Evolutionary conservation across 2,113 vertebrate species (phyloP).

Genomic region (Pterocles orientalis): DNA sequence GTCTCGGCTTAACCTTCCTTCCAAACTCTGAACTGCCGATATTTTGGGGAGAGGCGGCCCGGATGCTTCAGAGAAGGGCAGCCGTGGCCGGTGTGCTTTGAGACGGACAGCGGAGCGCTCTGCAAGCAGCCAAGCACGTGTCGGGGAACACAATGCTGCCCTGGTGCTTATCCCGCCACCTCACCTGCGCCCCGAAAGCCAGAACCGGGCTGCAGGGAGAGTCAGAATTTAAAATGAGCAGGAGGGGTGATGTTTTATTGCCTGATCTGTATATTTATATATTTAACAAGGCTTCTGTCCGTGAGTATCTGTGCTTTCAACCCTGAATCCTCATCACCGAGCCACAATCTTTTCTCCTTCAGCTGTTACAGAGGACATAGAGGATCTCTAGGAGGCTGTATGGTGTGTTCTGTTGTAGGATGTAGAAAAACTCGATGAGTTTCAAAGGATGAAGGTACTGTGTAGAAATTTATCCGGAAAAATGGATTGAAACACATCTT

Average conservation of each 20-base stretch:
- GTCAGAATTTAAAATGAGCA: rapidly evolving
- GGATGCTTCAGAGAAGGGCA: too few relatives aligned
- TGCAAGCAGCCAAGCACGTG: rapidly evolving
- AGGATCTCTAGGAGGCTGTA: not conserved
- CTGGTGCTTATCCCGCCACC: not conserved
- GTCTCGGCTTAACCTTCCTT: not conserved
- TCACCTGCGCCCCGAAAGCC: not conserved
- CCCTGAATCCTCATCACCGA: not conserved
- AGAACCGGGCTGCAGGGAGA: not conserved
- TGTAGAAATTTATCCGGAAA: too few relatives aligned
- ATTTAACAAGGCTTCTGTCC: not conserved
- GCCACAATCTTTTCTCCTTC: too few relatives aligned
- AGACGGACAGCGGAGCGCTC: not conserved
- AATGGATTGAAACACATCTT: rapidly evolving
- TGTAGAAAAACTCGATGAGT: too few relatives aligned
- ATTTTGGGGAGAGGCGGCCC: not conserved
- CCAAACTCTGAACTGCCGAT: not conserved
- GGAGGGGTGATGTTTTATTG: not conserved
- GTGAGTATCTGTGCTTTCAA: not conserved
- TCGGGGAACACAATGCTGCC: too few relatives aligned
- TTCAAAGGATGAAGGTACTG: not conserved
- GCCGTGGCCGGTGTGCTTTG: not conserved
- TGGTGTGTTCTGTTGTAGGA: not conserved
- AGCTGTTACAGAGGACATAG: not conserved
- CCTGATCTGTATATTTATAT: not conserved